Evolutionary conservation across 2,113 vertebrate genomes (phyloP).

Genomic region (Rhadina sibilatrix): DNA sequence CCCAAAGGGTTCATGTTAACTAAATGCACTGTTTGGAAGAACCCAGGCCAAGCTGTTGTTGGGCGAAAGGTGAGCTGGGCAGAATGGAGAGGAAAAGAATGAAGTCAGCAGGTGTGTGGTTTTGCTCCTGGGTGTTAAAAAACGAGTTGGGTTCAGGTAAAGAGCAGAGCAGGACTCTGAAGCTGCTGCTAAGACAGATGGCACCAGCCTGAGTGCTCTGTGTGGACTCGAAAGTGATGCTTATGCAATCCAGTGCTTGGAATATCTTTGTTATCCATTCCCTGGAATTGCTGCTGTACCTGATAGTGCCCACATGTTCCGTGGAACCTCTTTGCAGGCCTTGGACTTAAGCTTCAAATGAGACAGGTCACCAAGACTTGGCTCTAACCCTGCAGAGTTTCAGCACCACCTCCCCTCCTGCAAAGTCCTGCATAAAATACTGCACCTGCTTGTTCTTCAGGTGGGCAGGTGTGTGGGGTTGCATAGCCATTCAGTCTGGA

Average conservation of each 20-base stretch:
- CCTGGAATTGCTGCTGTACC: neutral
- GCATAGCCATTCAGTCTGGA: neutral
- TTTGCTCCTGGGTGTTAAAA: neutral
- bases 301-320: accelerated
- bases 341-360: neutral
- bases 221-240: no score
- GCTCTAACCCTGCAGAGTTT: no score
- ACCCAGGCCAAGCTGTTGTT: accelerated
- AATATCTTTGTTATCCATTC: neutral
- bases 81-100: neutral
- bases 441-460: accelerated
- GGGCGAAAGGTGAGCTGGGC: neutral
- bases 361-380: no score
- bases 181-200: neutral
- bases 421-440: no score
- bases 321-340: neutral
- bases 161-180: accelerated
- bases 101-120: neutral
- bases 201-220: accelerated
- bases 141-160: accelerated
- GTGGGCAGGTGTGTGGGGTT: accelerated
- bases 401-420: no score
- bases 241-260: neutral
- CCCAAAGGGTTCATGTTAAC: accelerated
- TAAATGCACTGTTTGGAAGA: accelerated